These are phyloP conservation scores for Zonitis immaculata DNA, from an alignment of 2,888 invertebrate genomes.

Conservation along the genomic window DNA sequence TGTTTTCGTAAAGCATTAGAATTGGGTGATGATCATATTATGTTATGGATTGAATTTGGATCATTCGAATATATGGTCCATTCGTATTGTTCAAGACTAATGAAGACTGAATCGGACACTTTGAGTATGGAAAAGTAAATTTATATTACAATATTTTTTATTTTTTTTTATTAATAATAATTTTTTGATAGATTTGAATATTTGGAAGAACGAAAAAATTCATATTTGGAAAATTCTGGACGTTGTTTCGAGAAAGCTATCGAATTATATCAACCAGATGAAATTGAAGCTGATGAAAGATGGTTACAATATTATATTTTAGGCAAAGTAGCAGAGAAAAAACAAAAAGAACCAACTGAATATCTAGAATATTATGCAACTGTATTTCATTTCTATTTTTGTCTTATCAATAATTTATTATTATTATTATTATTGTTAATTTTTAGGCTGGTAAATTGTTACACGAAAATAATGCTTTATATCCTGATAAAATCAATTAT, in stretches of 20 bases:
- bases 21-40: conserved; percentile 66
- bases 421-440: no score
- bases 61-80: conserved; percentile 85
- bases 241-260: conserved; percentile 73
- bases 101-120: conserved; percentile 75
- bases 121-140: conserved; percentile 63
- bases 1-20: conserved; percentile 79
- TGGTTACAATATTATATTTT: conserved; percentile 95
- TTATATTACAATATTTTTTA: background rate
- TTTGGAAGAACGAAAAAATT: conserved; percentile 71
- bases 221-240: conserved; percentile 72
- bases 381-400: no score
- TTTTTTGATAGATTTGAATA: conserved; percentile 55
- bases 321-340: conserved; percentile 92
- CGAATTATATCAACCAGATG: conserved; percentile 55
- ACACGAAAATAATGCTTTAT: conserved; percentile 73
- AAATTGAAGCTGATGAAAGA: conserved; percentile 69
- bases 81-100: conserved; percentile 80
- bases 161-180: background rate
- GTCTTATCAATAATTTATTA: no score
- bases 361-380: conserved; percentile 77
- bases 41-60: conserved; percentile 88
- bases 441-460: conserved; percentile 73
- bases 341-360: conserved; percentile 65
- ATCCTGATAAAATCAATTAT: conserved; percentile 83